Base-by-base conservation (phyloP, 2,113 vertebrate species). In the Cisticola juncidis region DNA sequence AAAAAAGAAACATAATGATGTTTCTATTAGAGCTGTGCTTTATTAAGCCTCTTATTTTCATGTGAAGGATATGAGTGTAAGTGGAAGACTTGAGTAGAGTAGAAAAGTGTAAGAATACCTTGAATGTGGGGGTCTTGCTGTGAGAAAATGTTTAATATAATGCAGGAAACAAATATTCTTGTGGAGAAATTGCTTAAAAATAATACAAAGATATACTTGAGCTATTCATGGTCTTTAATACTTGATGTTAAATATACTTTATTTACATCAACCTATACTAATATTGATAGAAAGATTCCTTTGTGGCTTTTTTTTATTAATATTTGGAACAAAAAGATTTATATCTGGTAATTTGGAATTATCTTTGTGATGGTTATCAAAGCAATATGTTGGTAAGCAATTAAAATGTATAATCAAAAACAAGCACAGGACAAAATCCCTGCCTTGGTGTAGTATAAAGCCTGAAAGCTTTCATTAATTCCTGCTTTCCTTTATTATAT, bases 341-440 rank as follows among this genome's bases (percentile, higher is more conserved):
- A 5, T 81, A 86, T 88, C 60, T 79, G 20, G 36, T 65, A 95
- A 95, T 97, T 96, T 78, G 61, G 74, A 95, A 88, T 94, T 95
- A 45, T 88, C 72, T 90, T 93, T 88, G 44, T 89, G 56, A 91
- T 96, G 70, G 83, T 83, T 96, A 95, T 94, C 87, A 93, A 93
- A 60, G 61, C 36, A 88, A 40, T 83, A 45, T 80, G 76, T 95
- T 93, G 96, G 69, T 45, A 92, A 97, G 76, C 44, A 97, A 93
- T 96, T 97, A 95, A 90, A 91, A 92, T 76, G 6, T 29, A 44
- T 74, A 89, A 89, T 96, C 58, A 94, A 77, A 95, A 96, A 56
- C 28, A 25, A 91, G 23, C 25, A 51, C 3, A 56, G 61, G 53
- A 91, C 14, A 61, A 92, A 91, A 90, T 93, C 31, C 50, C 6